Base-by-base conservation (phyloP, 2,888 invertebrate species). In the Agrochola litura region DNA sequence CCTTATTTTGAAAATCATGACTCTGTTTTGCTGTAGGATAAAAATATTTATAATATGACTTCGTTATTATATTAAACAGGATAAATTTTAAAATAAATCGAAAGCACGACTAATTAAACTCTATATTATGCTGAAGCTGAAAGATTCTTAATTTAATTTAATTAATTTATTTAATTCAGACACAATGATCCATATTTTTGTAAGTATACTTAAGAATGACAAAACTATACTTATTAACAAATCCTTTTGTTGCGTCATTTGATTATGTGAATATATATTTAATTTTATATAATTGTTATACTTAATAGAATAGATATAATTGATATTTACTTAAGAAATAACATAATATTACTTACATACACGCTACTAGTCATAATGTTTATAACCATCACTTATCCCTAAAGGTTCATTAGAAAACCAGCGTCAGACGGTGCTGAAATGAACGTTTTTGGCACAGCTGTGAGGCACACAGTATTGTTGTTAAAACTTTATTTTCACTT, bases 1-100 rank as follows among this genome's bases (percentile, higher is more conserved):
- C 81, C 74, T 82, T 16, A 63, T 82, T 75, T 61, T 67, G 63
- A 60, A 71, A 63, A 75, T 37, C 41, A 49, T 52, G 14, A 37
- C 58, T 46, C 16, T 56, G 69, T 43, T 70, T 70, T 22, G n/a
- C 2, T 37, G 52, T 3, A 37, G 30, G 9, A 19, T 41, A n/a
- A 52, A 52, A 37, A 22, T 37, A 30, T 58, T 66, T 52, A 52
- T 19, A 43, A 19, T 46, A 43, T 60, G 22, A 52, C 22, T 22
- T 16, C 37, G 1, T 37, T 9, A 9, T 61, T 19, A 30, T 52
- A 6, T 14, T 64, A 56, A 25, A 56, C 49, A 41, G 52, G 54
- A 77, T 22, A 56, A 0, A 22, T 46, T 16, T 22, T 22, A 6
- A 25, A 37, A 56, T 37, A 25, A 64, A 64, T 46, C 10, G 0